These are phyloP conservation scores for Campoletis sonorensis DNA, from an alignment of 1,140 invertebrate species.

Conservation along the genomic window DNA sequence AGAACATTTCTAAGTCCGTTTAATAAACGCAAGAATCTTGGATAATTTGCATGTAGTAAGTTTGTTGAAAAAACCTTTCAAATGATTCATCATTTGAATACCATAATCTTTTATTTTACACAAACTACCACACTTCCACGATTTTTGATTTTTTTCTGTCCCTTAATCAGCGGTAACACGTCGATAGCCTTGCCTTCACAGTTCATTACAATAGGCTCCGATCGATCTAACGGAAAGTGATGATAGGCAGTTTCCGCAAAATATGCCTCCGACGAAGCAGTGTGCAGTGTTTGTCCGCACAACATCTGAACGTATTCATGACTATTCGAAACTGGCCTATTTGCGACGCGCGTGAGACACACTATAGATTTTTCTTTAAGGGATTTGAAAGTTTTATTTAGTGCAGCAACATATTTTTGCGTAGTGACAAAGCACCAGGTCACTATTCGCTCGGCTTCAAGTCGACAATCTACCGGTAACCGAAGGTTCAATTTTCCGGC, in stretches of 20 bases:
- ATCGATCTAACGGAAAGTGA: background rate
- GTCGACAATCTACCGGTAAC: background rate
- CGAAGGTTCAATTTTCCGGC: background rate
- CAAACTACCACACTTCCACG: constrained; percentile 1
- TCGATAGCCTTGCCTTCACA: constrained; percentile 29
- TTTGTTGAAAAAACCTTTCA: constrained; percentile 17
- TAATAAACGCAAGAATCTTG: background rate
- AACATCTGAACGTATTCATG: background rate
- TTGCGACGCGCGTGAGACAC: background rate
- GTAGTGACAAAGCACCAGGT: background rate
- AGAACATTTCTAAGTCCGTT: constrained; percentile 8
- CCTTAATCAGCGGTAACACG: constrained; percentile 10
- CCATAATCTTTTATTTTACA: constrained; percentile 23
- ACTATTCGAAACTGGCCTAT: background rate
- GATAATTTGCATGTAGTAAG: background rate
- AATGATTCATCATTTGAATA: background rate
- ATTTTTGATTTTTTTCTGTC: constrained; percentile 8
- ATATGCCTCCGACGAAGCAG: constrained; percentile 35
- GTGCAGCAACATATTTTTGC: background rate
- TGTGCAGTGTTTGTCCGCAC: constrained; percentile 39
- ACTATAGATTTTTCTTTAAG: constrained; percentile 7
- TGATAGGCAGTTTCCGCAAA: constrained; percentile 31
- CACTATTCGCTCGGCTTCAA: constrained; percentile 14
- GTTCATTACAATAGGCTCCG: constrained; percentile 24
- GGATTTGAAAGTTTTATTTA: background rate